phyloP scores from a whole-genome alignment of 2,888 invertebrate genomes.

The Drosophila paramelanica region DNA sequence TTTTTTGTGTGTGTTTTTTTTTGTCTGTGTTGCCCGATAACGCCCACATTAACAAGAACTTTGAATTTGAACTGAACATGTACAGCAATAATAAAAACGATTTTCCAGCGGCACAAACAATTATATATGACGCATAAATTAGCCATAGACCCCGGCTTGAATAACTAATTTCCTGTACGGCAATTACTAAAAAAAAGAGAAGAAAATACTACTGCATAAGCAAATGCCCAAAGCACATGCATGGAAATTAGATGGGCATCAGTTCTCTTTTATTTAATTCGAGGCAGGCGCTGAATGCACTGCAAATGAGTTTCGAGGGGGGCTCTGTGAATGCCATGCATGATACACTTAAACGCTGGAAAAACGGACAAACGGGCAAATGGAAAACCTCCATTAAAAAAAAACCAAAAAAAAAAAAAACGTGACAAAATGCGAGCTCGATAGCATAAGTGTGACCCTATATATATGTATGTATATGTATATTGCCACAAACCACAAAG shows the following conservation, averaged over 20 bases:
- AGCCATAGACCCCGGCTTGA: constrained; percentile 57
- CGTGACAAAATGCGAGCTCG: constrained; percentile 74
- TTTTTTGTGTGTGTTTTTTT: constrained; percentile 1
- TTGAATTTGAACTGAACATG: constrained; percentile 33
- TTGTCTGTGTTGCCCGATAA: constrained; percentile 41
- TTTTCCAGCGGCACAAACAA: constrained; percentile 74
- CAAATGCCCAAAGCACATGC: constrained; percentile 30
- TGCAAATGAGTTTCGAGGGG: constrained; percentile 55
- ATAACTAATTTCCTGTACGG: constrained; percentile 75
- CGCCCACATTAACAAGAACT: constrained; percentile 74
- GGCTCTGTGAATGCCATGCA: constrained; percentile 52
- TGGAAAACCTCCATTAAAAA: constrained; percentile 35
- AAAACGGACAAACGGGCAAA: constrained; percentile 26
- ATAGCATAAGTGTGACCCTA: constrained; percentile 59
- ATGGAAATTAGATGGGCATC: constrained; percentile 40
- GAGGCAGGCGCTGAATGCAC: constrained; percentile 61
- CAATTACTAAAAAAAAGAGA: constrained; percentile 67
- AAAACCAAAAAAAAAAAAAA: constrained; percentile 47
- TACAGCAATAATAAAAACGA: constrained; percentile 55
- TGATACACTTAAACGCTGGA: constrained; percentile 76
- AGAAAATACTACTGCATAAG: constrained; percentile 5
- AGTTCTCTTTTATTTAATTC: constrained; percentile 46
- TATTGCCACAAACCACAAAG: constrained; percentile 43
- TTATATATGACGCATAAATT: constrained; percentile 70
- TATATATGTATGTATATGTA: too few relatives aligned